Evolutionary conservation across 2,888 invertebrate species (phyloP).

Genomic region (Morpho helenor): DNA sequence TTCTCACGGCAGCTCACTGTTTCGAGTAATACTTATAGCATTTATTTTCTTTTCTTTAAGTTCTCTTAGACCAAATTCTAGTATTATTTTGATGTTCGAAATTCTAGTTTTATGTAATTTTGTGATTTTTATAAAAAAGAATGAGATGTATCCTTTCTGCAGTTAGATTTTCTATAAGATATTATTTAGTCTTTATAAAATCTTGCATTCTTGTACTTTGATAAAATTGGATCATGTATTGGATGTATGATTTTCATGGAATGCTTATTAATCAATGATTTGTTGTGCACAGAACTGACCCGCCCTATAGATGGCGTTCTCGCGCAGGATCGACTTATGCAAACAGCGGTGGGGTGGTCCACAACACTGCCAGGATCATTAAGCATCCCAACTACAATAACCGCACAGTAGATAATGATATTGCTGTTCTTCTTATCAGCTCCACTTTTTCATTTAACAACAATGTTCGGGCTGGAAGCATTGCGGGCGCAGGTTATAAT

Average conservation of each 20-base stretch:
- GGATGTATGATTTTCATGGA: no score
- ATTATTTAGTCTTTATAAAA: no score
- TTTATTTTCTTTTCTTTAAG: no score
- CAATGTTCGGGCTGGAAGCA: slow-evolving; percentile 28
- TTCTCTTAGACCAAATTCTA: no score
- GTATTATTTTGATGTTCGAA: no score
- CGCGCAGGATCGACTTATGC: slow-evolving; percentile 1
- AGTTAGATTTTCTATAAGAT: no score
- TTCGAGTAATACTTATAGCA: slow-evolving; percentile 22
- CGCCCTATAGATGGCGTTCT: background rate
- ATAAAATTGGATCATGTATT: no score
- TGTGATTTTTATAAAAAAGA: no score
- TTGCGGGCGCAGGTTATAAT: slow-evolving; percentile 35
- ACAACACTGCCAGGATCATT: background rate
- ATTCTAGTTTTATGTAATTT: no score
- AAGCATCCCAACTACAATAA: slow-evolving; percentile 1
- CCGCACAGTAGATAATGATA: slow-evolving; percentile 1
- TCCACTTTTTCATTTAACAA: slow-evolving; percentile 19
- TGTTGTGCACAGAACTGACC: background rate
- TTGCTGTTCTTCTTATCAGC: background rate
- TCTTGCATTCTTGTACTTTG: no score
- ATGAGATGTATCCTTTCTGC: no score
- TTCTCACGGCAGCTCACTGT: slow-evolving; percentile 31
- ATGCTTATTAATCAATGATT: no score
- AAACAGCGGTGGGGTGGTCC: background rate